phyloP scores from a whole-genome alignment of 2,797 vertebrate species.

The Crenichthys baileyi region DNA sequence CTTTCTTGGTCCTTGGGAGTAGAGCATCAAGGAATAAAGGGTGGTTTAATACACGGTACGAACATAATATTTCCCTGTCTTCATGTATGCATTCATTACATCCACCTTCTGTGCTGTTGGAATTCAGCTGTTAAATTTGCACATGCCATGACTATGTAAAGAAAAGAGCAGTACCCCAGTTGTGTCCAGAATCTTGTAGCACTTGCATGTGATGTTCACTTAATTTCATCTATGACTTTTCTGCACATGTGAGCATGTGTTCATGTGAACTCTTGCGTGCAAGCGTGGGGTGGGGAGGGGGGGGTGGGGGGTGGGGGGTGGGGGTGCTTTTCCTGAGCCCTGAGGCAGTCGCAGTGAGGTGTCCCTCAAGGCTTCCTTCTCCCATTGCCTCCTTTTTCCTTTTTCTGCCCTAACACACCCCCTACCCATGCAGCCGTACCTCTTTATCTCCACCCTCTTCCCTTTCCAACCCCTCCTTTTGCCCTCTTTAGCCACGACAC shows the following conservation, averaged over 20 bases:
- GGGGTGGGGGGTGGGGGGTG: too few relatives aligned
- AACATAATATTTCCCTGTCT: neutral
- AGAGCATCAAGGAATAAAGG: neutral
- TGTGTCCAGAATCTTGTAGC: conserved; percentile 39
- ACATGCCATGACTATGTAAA: neutral
- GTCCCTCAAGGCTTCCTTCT: conserved; percentile 53
- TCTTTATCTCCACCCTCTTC: conserved; percentile 24
- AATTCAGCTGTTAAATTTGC: conserved; percentile 16
- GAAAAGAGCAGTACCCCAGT: conserved; percentile 4
- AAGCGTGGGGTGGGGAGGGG: conserved; percentile 13
- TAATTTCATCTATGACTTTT: conserved; percentile 65
- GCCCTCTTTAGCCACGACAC: conserved; percentile 76
- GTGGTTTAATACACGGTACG: neutral
- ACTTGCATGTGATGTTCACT: conserved; percentile 56
- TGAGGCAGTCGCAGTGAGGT: conserved; percentile 45
- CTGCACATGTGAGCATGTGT: conserved; percentile 62
- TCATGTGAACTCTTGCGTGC: conserved; percentile 44
- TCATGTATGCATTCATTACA: conserved; percentile 9
- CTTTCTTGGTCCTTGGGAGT: neutral
- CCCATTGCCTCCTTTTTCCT: conserved; percentile 7
- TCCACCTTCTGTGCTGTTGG: conserved; percentile 1
- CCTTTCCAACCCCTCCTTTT: conserved; percentile 64
- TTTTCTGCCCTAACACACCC: conserved; percentile 13
- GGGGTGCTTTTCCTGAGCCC: conserved; percentile 29
- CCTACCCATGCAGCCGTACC: conserved; percentile 41